Percentiles rank a stretch among this genome's conserved stretches.
phyloP scores from a whole-genome alignment of 2,797 vertebrate species.

The Scarus forsteni region DNA sequence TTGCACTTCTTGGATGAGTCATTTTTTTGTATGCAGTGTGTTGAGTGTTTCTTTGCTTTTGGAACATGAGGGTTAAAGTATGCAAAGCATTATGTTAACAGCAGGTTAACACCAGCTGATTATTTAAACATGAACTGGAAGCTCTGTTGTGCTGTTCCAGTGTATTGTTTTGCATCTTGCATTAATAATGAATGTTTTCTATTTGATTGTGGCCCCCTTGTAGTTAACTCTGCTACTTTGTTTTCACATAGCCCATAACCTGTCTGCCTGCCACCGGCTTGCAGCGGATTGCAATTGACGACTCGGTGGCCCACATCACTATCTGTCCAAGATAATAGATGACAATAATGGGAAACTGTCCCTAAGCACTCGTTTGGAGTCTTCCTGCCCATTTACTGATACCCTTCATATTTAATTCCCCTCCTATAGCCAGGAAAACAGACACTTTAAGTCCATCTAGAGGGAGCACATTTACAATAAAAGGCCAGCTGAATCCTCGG shows the following conservation, averaged over 20 bases:
- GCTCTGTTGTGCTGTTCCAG: constrained; percentile 34
- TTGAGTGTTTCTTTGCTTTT: no score
- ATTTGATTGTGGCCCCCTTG: constrained; percentile 52
- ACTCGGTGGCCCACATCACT: constrained; percentile 64
- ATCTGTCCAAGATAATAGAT: constrained; percentile 82
- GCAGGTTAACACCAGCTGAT: constrained; percentile 34
- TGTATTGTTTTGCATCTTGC: constrained; percentile 40
- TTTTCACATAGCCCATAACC: constrained; percentile 73
- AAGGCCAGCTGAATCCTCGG: constrained; percentile 76
- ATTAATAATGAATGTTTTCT: constrained; percentile 63
- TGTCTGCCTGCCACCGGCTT: constrained; percentile 54
- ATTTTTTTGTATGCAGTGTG: no score
- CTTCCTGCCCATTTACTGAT: constrained; percentile 84
- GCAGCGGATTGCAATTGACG: constrained; percentile 68
- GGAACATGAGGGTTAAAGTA: no score
- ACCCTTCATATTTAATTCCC: constrained; percentile 83
- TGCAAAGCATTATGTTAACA: constrained; percentile 24
- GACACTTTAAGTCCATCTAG: constrained; percentile 83
- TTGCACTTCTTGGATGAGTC: no score
- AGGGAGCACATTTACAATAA: constrained; percentile 84
- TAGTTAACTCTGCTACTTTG: constrained; percentile 58
- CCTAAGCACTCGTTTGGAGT: constrained; percentile 82
- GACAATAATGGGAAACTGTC: constrained; percentile 85
- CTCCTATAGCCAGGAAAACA: constrained; percentile 81
- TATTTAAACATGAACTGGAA: constrained; percentile 53